Evolutionary conservation across 2,113 vertebrate genomes (phyloP), one percentile per base, ranked within the genome.

Genomic region (Callionymus lyra): DNA sequence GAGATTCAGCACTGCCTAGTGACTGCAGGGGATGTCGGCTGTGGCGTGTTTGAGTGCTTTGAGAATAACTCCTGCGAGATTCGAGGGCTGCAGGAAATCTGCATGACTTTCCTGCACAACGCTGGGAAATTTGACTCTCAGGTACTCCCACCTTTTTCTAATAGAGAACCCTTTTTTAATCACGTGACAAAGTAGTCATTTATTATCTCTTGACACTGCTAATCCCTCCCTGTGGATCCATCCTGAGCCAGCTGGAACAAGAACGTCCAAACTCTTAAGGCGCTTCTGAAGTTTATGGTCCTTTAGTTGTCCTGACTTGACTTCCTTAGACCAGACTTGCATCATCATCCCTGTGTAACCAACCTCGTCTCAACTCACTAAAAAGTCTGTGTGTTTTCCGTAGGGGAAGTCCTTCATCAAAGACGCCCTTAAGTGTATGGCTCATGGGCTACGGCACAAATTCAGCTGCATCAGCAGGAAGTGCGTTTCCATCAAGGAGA

Each of bases 31-130:
- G 95, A 99, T 54, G 94, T 99, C 66, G 95, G 95, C 39, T 99
- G 95, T 12, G 93, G 95, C 38, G 92, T 99, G 71, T 99, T 99
- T 60, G 94, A 98, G 51, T 99, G 95, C 82, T 99, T 99, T 68
- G 95, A 99, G 83, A 98, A 98, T 83, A 99, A 99, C 84, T 98
- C 95, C 36, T 99, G 95, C 16, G 93, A 98, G 84, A 99, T 98
- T 71, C 90, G 88, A 61, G 95, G 95, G 65, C 87, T 97, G 47
- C 94, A 97, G 64, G 93, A 94, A 77, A 98, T 99, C 83, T 99
- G 95, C 84, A 90, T 98, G 92, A 94, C 87, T 4, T 99, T 99
- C 76, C 86, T 99, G 51, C 95, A 99, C 87, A 97, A 98, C 65
- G 95, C 95, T 79, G 95, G 95, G 81, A 97, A 97, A 86, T 99